Evolutionary conservation across 2,113 vertebrate genomes (phyloP).

Genomic region (Pollimyrus isidori): DNA sequence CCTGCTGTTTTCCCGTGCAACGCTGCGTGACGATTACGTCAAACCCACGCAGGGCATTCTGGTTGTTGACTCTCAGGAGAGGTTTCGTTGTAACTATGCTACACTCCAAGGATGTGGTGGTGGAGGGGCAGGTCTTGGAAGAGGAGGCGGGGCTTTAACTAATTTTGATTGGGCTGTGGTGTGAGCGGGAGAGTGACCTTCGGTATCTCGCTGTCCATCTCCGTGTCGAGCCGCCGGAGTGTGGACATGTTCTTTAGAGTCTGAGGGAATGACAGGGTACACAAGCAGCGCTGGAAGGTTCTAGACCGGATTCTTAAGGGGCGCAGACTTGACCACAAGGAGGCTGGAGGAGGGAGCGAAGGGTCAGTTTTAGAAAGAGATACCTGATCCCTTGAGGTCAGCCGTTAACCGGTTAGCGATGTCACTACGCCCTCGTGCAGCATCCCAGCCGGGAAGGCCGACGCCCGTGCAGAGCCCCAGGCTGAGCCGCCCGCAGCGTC

Average conservation of each 20-base stretch:
- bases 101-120: not conserved
- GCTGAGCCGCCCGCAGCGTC: constrained; percentile 30
- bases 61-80: not conserved
- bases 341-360: constrained; percentile 7
- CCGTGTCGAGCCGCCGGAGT: not conserved
- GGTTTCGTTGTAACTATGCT: not conserved
- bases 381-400: not conserved
- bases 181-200: not conserved
- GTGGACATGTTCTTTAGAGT: not conserved
- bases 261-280: not conserved
- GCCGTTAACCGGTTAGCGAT: constrained; percentile 30
- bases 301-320: not conserved
- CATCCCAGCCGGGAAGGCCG: constrained; percentile 56
- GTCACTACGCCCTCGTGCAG: constrained; percentile 56
- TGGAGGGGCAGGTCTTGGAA: not conserved
- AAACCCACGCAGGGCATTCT: not conserved
- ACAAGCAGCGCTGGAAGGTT: not conserved
- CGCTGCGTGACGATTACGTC: not conserved
- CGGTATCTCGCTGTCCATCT: not conserved
- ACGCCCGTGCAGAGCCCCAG: constrained; percentile 46
- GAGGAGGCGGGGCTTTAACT: not conserved
- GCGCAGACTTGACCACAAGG: not conserved
- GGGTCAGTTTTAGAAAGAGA: not conserved
- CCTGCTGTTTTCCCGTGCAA: constrained; percentile 11
- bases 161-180: not conserved